Percentiles rank a stretch among this genome's conserved stretches.
Evolutionary conservation across 2,888 invertebrate genomes (phyloP).

Genomic region (Hyppa rectilinea): DNA sequence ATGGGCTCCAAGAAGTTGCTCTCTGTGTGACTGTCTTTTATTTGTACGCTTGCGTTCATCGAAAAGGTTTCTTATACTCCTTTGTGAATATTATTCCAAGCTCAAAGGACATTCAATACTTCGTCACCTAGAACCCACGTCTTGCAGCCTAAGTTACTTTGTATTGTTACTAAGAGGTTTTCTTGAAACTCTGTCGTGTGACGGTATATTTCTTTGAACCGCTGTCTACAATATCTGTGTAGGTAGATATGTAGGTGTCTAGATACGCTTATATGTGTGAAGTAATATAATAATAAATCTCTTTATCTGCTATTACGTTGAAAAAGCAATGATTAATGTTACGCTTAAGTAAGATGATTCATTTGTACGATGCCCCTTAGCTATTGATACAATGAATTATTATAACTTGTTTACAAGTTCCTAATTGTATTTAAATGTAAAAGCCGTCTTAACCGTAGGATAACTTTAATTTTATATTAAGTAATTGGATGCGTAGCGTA

Average conservation of each 20-base stretch:
- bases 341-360: conserved; percentile 61
- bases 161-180: conserved; percentile 69
- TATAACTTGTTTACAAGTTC: not conserved
- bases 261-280: conserved; percentile 31
- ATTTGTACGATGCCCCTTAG: conserved; percentile 56
- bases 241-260: conserved; percentile 31
- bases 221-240: conserved; percentile 53
- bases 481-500: too few species aligned
- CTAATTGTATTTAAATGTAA: not conserved
- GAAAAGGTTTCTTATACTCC: not conserved
- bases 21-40: not conserved
- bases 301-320: conserved; percentile 64
- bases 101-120: conserved; percentile 39
- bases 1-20: not conserved
- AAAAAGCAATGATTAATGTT: conserved; percentile 66
- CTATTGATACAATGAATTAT: conserved; percentile 14
- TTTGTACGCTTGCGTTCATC: conserved; percentile 3
- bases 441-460: too few species aligned
- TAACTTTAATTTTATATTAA: too few species aligned
- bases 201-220: conserved; percentile 65
- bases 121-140: conserved; percentile 38
- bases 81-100: conserved; percentile 32
- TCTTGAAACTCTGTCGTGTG: conserved; percentile 63
- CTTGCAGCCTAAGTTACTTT: conserved; percentile 58
- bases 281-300: conserved; percentile 56